Percentiles rank a stretch among this genome's conserved stretches.
Conservation (phyloP, 2,113 vertebrate genomes). For the Sciurus niger region DNA sequence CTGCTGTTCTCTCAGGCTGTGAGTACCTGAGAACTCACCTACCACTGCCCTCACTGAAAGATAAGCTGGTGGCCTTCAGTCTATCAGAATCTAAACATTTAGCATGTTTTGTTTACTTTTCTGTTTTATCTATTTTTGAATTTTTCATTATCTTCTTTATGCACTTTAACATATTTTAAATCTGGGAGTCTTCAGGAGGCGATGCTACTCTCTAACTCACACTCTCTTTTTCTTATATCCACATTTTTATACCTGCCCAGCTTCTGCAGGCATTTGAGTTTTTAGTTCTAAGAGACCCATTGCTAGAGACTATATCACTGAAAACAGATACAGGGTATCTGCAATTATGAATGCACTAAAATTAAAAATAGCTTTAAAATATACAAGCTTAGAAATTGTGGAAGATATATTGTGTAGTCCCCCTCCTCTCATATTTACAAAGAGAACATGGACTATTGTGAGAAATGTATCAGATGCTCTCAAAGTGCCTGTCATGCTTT, state of each 20-base stretch:
- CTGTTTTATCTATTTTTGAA: neutral
- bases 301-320: neutral
- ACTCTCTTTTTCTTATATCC: neutral
- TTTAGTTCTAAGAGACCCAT: neutral
- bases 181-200: neutral
- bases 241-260: neutral
- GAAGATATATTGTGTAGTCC: neutral
- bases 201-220: neutral
- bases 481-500: conserved; percentile 78
- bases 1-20: neutral
- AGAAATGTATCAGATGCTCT: conserved; percentile 69
- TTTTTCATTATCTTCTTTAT: neutral
- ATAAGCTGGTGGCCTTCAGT: neutral
- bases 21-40: neutral
- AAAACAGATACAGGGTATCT: neutral
- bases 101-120: conserved; percentile 18
- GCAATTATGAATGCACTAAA: neutral
- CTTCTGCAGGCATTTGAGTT: neutral
- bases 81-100: neutral
- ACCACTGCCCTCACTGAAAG: neutral
- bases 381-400: conserved; percentile 39
- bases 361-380: conserved; percentile 18
- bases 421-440: conserved; percentile 32
- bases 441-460: neutral
- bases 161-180: conserved; percentile 12